Evolutionary conservation across 2,888 invertebrate species (phyloP).

Genomic region (Amiota communis): DNA sequence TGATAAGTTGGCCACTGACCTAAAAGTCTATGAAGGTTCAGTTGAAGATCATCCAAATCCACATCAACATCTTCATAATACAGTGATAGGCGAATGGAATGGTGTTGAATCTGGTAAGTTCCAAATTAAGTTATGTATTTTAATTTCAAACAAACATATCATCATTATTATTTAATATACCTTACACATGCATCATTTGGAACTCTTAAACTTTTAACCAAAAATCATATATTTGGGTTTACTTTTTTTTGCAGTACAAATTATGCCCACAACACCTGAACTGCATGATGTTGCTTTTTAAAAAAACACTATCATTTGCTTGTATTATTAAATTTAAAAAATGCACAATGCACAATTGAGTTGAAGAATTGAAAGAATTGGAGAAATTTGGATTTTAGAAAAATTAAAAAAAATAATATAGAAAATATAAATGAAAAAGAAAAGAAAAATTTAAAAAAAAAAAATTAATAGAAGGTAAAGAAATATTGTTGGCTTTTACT

Average conservation of each 20-base stretch:
- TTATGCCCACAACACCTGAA: constrained; percentile 69
- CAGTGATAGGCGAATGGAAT: constrained; percentile 72
- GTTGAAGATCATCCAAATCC: constrained; percentile 71
- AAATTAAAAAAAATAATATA: constrained; percentile 30
- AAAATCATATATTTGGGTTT: constrained; percentile 38
- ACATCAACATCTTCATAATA: constrained; percentile 68
- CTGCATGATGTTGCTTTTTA: constrained; percentile 70
- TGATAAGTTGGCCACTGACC: constrained; percentile 77
- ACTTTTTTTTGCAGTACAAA: constrained; percentile 68
- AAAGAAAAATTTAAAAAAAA: constrained; percentile 37
- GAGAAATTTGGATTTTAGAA: not conserved
- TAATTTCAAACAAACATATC: no score
- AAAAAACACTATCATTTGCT: constrained; percentile 35
- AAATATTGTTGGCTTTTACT: no score
- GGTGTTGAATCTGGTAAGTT: constrained; percentile 72
- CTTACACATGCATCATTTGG: not conserved
- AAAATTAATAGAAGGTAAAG: not conserved
- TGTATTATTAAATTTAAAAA: no score
- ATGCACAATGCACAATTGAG: constrained; percentile 34
- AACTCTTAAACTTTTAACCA: no score
- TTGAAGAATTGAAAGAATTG: constrained; percentile 14
- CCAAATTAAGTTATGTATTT: not conserved
- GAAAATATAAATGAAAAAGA: constrained; percentile 38
- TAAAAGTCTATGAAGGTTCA: constrained; percentile 70
- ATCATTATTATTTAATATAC: constrained; percentile 25